Percentiles rank a stretch among this genome's conserved stretches.
Evolutionary conservation across 2,888 invertebrate genomes (phyloP).

Genomic region (Punctoribates punctum): DNA sequence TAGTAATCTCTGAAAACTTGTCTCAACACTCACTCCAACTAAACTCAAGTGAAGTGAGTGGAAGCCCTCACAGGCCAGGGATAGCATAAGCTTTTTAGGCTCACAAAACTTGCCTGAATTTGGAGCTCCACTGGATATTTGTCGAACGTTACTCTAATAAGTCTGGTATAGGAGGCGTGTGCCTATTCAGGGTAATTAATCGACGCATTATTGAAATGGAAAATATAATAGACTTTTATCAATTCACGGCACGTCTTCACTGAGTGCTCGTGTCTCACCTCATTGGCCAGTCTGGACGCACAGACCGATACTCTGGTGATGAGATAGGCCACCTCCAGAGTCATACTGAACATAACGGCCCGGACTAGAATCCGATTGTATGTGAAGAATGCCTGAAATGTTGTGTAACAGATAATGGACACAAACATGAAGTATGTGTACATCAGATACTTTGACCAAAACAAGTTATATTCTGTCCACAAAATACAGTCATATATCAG

Average conservation of each 20-base stretch:
- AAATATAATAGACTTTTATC: not conserved
- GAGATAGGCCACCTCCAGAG: constrained; percentile 39
- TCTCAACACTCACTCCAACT: no score
- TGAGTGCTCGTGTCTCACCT: constrained; percentile 26
- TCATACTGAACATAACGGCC: constrained; percentile 37
- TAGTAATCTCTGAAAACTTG: not conserved
- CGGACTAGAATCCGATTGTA: constrained; percentile 32
- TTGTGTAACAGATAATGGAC: constrained; percentile 39
- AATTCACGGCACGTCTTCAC: not conserved
- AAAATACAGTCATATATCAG: not conserved
- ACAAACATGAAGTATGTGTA: constrained; percentile 43
- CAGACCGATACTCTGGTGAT: constrained; percentile 37
- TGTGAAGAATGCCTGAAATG: constrained; percentile 43
- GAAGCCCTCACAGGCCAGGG: not conserved
- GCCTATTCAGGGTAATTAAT: constrained; percentile 28
- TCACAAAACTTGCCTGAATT: constrained; percentile 40
- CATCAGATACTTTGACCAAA: constrained; percentile 42
- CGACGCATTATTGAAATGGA: not conserved
- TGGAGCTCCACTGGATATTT: constrained; percentile 44
- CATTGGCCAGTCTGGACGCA: constrained; percentile 41
- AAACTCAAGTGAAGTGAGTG: not conserved
- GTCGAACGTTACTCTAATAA: constrained; percentile 42
- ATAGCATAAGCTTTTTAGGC: not conserved
- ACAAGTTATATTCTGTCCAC: constrained; percentile 40
- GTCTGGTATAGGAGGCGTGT: constrained; percentile 37